phyloP scores from a whole-genome alignment of 2,113 vertebrate species.

The Microtus pennsylvanicus region DNA sequence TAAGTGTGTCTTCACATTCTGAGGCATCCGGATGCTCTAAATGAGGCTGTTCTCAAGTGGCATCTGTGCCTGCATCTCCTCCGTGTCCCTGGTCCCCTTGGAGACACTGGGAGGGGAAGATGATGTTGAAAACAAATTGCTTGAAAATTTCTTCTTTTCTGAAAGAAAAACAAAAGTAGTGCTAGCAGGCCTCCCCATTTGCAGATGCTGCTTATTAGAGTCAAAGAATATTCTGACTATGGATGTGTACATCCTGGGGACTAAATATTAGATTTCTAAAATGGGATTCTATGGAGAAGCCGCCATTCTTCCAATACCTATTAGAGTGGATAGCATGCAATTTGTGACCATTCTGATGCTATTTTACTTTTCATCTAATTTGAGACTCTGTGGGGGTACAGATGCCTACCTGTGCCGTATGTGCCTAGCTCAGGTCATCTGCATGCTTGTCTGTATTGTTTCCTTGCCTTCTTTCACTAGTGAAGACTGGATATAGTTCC shows the following conservation, averaged over 20 bases:
- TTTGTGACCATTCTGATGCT: not conserved
- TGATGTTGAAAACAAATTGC: conserved; percentile 37
- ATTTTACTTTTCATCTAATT: not conserved
- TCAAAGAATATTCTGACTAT: conserved; percentile 38
- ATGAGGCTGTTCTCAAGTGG: not conserved
- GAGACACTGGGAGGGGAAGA: conserved; percentile 23
- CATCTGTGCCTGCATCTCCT: conserved; percentile 21
- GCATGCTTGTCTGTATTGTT: not conserved
- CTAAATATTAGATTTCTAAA: not conserved
- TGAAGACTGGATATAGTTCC: not conserved
- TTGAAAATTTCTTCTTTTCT: conserved; percentile 48
- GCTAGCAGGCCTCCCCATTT: conserved; percentile 20
- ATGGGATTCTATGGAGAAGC: not conserved
- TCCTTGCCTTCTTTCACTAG: not conserved
- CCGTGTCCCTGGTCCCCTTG: conserved; percentile 47
- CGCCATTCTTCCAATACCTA: not conserved
- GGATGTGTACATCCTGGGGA: not conserved
- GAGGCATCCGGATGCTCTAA: conserved; percentile 46
- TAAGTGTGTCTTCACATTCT: conserved; percentile 3
- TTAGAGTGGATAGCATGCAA: not conserved
- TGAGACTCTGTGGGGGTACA: not conserved
- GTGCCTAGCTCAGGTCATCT: not conserved
- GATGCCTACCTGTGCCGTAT: not conserved
- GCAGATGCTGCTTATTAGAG: conserved; percentile 32
- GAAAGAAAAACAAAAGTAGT: conserved; percentile 40